Conservation (phyloP, 2,888 invertebrate species). For the Xanthia icteritia region DNA sequence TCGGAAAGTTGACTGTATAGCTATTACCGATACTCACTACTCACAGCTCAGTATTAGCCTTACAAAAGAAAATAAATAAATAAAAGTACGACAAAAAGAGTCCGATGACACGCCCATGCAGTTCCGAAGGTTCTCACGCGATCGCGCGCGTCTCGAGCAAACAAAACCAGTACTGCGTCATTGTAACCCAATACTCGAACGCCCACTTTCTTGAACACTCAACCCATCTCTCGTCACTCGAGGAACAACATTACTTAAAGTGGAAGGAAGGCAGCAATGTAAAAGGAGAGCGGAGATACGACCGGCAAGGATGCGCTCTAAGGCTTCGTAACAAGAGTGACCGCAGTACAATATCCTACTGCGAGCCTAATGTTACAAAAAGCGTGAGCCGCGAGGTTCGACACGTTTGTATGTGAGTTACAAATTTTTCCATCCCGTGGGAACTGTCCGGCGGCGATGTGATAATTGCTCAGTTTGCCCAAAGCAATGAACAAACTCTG, state of each 20-base stretch:
- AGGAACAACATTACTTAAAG: constrained; percentile 45
- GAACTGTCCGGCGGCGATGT: constrained; percentile 84
- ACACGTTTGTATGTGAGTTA: constrained; percentile 77
- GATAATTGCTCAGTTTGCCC: constrained; percentile 88
- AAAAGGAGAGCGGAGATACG: constrained; percentile 59
- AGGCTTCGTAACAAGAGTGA: constrained; percentile 83
- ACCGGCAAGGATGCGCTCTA: constrained; percentile 76
- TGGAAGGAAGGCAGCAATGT: constrained; percentile 73
- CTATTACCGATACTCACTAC: constrained; percentile 80
- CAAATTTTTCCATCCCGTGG: constrained; percentile 87
- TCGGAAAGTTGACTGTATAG: constrained; percentile 76
- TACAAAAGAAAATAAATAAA: constrained; percentile 78
- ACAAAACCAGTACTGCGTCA: constrained; percentile 81
- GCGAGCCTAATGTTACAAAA: constrained; percentile 83
- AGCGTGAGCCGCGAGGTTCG: constrained; percentile 71
- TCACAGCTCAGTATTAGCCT: constrained; percentile 81
- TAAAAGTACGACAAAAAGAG: constrained; percentile 82
- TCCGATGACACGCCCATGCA: constrained; percentile 89
- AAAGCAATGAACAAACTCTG: constrained; percentile 83
- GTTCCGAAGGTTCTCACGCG: constrained; percentile 88
- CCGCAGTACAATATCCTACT: constrained; percentile 74
- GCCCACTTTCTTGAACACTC: constrained; percentile 72
- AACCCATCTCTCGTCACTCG: constrained; percentile 70
- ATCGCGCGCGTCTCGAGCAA: constrained; percentile 83
- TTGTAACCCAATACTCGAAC: constrained; percentile 79